Conservation (phyloP, 2,888 invertebrate genomes). For the Drosophila incognita region DNA sequence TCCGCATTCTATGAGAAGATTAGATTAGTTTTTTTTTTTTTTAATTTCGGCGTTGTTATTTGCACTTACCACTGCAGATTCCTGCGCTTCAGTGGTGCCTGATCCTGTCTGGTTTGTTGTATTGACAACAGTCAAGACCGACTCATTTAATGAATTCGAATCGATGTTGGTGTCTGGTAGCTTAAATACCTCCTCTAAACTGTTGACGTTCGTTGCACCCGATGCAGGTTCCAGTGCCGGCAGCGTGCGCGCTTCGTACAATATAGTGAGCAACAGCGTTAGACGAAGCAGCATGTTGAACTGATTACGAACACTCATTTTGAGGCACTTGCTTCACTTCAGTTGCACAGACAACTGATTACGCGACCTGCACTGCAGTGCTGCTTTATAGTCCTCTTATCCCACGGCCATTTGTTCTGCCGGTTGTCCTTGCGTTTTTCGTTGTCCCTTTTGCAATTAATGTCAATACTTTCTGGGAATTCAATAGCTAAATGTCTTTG, state of each 20-base stretch:
- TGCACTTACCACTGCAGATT: constrained; percentile 48
- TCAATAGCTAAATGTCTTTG: constrained; percentile 22
- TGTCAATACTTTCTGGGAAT: constrained; percentile 57
- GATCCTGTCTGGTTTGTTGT: constrained; percentile 15
- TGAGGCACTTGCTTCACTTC: constrained; percentile 26
- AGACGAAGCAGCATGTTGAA: constrained; percentile 30
- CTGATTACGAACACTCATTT: constrained; percentile 44
- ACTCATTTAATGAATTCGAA: constrained; percentile 11
- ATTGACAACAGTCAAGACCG: constrained; percentile 17
- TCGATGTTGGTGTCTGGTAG: constrained; percentile 46
- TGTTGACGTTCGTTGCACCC: constrained; percentile 40
- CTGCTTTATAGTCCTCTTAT: constrained; percentile 40
- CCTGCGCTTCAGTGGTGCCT: constrained; percentile 23
- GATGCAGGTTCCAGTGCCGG: constrained; percentile 60
- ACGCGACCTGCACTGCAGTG: not conserved
- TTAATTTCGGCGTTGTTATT: not conserved
- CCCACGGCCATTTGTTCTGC: constrained; percentile 16
- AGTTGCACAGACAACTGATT: constrained; percentile 30
- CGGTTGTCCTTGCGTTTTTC: constrained; percentile 9
- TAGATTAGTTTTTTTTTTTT: not conserved
- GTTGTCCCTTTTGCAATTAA: constrained; percentile 39
- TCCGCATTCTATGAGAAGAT: constrained; percentile 58
- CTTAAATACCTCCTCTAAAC: constrained; percentile 63
- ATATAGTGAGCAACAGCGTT: constrained; percentile 40
- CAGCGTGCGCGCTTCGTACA: constrained; percentile 28